Evolutionary conservation across 2,888 invertebrate genomes (phyloP).

Genomic region (Andrena bucephala): DNA sequence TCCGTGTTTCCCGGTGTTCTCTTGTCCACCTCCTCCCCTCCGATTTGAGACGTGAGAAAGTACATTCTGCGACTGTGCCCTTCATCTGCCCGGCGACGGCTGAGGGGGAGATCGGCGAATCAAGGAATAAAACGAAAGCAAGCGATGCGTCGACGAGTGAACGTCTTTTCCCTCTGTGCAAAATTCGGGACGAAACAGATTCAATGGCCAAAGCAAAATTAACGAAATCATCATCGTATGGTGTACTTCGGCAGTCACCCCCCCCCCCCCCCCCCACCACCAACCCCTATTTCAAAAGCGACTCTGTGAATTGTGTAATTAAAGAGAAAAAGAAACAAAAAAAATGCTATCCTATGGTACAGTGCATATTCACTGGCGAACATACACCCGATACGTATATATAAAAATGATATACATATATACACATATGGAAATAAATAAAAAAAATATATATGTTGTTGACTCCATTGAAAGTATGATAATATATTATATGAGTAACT

Average conservation of each 20-base stretch:
- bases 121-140: constrained; percentile 11
- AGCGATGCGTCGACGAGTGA: constrained; percentile 44
- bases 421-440: constrained; percentile 79
- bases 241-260: constrained; percentile 69
- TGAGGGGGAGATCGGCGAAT: constrained; percentile 14
- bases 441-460: constrained; percentile 84
- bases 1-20: constrained; percentile 18
- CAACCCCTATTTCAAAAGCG: constrained; percentile 59
- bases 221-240: constrained; percentile 41
- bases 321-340: constrained; percentile 11
- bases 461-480: constrained; percentile 85
- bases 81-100: constrained; percentile 22
- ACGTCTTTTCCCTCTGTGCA: constrained; percentile 50
- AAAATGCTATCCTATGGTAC: constrained; percentile 76
- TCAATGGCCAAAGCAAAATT: constrained; percentile 50
- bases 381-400: constrained; percentile 82
- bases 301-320: constrained; percentile 76
- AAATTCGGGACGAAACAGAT: constrained; percentile 24
- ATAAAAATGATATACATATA: constrained; percentile 78
- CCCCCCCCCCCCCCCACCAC: not conserved
- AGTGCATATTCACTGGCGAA: constrained; percentile 80
- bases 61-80: constrained; percentile 37
- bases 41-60: constrained; percentile 49
- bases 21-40: constrained; percentile 25
- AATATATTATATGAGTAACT: constrained; percentile 79